Percentiles rank a stretch among this genome's conserved stretches.
Evolutionary conservation across 2,113 vertebrate genomes (phyloP).

Genomic region (Cairina moschata): DNA sequence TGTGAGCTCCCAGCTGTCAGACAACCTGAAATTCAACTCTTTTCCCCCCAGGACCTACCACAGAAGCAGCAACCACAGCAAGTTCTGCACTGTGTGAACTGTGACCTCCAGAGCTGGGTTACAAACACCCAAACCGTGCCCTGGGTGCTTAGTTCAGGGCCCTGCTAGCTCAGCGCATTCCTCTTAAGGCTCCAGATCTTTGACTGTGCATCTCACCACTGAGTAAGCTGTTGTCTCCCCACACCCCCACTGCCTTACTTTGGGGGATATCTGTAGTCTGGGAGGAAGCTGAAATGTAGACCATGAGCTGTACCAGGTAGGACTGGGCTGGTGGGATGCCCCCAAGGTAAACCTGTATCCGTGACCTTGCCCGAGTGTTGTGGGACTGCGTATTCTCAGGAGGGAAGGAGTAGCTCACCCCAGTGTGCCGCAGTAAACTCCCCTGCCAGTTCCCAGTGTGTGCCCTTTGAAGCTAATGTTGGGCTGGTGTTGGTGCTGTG

Average conservation of each 20-base stretch:
- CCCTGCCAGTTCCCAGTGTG: neutral
- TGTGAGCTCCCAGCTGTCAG: neutral
- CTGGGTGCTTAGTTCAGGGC: neutral
- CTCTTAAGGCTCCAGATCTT: neutral
- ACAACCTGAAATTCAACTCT: neutral
- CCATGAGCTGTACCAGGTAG: neutral
- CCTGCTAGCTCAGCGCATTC: neutral
- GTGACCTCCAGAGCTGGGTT: neutral
- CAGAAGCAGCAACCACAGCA: no score
- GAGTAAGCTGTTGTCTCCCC: neutral
- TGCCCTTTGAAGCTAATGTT: neutral
- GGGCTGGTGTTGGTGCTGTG: neutral
- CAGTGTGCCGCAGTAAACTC: neutral
- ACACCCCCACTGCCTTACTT: neutral
- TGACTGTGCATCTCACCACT: fast-evolving
- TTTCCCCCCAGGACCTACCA: neutral
- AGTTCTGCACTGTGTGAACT: no score
- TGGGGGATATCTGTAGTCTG: neutral
- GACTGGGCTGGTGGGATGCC: no score
- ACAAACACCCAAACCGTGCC: neutral
- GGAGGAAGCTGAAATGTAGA: neutral
- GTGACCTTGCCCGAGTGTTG: neutral
- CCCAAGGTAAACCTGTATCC: neutral
- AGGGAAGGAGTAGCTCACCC: neutral
- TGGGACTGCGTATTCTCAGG: neutral